Base-by-base conservation (phyloP, 1,140 invertebrate genomes). In the Heterodera schachtii region DNA sequence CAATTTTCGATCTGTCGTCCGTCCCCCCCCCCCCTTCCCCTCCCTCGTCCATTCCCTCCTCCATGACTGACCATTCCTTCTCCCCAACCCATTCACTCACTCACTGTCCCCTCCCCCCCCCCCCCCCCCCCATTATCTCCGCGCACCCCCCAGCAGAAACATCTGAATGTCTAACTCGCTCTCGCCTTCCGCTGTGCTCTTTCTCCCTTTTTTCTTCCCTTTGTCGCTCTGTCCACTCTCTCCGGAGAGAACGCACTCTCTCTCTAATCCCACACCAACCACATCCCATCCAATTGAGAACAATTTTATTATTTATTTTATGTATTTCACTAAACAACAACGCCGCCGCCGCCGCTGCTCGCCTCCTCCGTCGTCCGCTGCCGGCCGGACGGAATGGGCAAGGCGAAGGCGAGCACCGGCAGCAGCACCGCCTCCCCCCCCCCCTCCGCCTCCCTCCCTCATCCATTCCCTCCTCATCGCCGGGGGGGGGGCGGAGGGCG, bases 271-370 rank as follows among this genome's bases (percentile, higher is more conserved):
- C 47, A 6, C 4, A 49, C 47, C 47, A 4, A 49, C 47, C 47
- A 49, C 47, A 49, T 60, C 9, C 57, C n/a, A 60, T 60, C 57
- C 57, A 60, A 60, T 60, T 60, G 57, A 60, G 69, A 71, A 46
- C 69, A 71, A 71, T 71, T 71, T 71, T 71, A 71, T 71, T 71
- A 71, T 71, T 71, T 71, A 71, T 71, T 71, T 71, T 71, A 71
- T 71, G n/a, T 69, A 6, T 16, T 41, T 41, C 69, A 19, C 69
- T 43, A 71, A n/a, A n/a, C n/a, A 71, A 71, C 69, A 71, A 46
- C 69, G 31, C 69, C 41, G 13, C 16, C 31, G n/a, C 0, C n/a
- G 11, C 31, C 69, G 0, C 69, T 5, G 69, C 44, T 16, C n/a
- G 69, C 31, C 44, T 3, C 4, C 11, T 9, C 19, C n/a, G 8